Evolutionary conservation across 2,888 invertebrate genomes (phyloP).

Genomic region (Myopa testacea): DNA sequence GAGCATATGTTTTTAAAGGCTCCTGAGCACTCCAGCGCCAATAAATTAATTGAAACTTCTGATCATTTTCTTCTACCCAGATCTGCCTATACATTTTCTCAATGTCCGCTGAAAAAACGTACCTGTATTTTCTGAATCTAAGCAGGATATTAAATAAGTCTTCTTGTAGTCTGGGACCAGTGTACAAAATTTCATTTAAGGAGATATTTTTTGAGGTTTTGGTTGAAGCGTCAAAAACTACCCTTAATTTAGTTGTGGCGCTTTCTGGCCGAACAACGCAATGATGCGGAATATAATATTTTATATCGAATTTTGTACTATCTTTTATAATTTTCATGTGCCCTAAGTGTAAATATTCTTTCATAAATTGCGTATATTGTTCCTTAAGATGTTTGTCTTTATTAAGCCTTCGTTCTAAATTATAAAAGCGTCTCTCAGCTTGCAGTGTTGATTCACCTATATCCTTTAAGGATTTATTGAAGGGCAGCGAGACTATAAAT

Average conservation of each 20-base stretch:
- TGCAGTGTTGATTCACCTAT: constrained; percentile 40
- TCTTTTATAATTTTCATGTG: constrained; percentile 37
- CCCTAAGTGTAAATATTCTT: constrained; percentile 41
- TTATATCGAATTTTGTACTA: background rate
- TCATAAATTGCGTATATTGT: constrained; percentile 41
- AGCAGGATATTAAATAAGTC: background rate
- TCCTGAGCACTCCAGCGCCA: too few species aligned
- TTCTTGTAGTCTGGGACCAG: background rate
- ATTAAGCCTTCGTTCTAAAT: constrained; percentile 38
- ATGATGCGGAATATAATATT: too few species aligned
- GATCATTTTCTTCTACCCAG: too few species aligned
- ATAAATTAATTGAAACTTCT: too few species aligned
- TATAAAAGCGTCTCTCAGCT: constrained; percentile 41
- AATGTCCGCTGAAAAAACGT: background rate
- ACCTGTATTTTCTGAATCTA: background rate
- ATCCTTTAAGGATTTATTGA: constrained; percentile 38
- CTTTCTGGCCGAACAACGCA: too few species aligned
- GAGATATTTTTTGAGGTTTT: background rate
- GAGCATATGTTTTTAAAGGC: too few species aligned
- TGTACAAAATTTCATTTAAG: background rate
- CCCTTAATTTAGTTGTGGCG: too few species aligned
- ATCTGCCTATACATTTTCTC: background rate
- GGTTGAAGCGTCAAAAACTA: too few species aligned
- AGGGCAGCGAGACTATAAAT: constrained; percentile 40
- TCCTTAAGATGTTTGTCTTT: constrained; percentile 35